Conservation (phyloP, 2,113 vertebrate genomes). For the Semicossyphus pulcher region DNA sequence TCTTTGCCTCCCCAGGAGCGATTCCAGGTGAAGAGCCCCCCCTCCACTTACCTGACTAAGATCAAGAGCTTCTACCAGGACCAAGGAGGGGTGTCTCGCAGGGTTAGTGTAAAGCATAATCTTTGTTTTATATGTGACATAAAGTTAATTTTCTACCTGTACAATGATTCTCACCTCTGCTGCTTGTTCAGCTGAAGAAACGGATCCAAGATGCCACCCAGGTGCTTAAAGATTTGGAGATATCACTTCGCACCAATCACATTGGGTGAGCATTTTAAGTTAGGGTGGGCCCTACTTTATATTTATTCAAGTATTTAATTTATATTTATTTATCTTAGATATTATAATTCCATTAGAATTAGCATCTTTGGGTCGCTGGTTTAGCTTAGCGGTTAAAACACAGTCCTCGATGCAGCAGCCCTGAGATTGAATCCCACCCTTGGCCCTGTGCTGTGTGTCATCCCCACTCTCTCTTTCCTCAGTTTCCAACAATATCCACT, state of each 20-base stretch:
- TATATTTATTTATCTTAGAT: neutral
- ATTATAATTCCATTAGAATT: too few relatives aligned
- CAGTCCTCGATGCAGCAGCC: too few relatives aligned
- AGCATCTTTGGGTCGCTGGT: too few relatives aligned
- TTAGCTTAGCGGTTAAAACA: too few relatives aligned
- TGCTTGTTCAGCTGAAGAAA: constrained; percentile 83
- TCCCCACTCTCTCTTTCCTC: too few relatives aligned
- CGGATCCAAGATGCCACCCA: constrained; percentile 92
- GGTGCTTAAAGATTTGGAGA: constrained; percentile 95
- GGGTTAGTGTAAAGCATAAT: constrained; percentile 80
- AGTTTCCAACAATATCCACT: too few relatives aligned
- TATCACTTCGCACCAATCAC: constrained; percentile 96
- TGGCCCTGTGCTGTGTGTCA: too few relatives aligned
- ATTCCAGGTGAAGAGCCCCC: constrained; percentile 97
- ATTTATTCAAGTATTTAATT: neutral
- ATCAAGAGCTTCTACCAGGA: constrained; percentile 93
- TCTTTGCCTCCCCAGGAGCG: constrained; percentile 85
- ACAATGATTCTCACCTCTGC: neutral
- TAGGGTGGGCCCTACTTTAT: neutral
- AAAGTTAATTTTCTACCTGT: neutral
- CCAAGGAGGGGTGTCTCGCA: constrained; percentile 89
- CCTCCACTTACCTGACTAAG: constrained; percentile 91
- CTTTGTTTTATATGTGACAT: neutral
- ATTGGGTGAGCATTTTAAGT: constrained; percentile 87
- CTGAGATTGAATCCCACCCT: too few relatives aligned